Evolutionary conservation across 2,797 vertebrate genomes (phyloP), one percentile per base, ranked within the genome.

Genomic region (Myioborus miniatus): DNA sequence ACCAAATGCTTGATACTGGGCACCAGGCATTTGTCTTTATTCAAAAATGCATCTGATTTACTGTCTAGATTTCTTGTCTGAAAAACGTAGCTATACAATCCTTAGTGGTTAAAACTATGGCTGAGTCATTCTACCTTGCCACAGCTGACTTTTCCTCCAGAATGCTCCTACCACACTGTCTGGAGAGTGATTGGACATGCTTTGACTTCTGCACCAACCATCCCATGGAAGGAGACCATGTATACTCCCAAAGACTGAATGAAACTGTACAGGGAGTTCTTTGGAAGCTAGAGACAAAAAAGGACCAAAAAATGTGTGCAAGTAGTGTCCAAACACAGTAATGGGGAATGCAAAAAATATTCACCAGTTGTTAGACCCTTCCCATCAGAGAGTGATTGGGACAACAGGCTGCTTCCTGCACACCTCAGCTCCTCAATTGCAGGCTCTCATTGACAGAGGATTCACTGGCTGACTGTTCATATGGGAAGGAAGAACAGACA

Each of bases 1-100:
- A 99, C 99, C 58, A 99, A 98, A 97, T 99, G 99, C 96, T 99
- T 99, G 95, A 99, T 99, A 95, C 99, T 99, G 23, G 99, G 99
- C 82, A 98, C 97, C 59, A 97, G 90, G 60, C 97, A 98, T 63
- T 98, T 98, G 96, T 99, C 99, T 91, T 99, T 98, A 97, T 97
- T 99, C 97, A 99, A 97, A 85, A 96, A 86, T 58, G 83, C 77
- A 62, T 90, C 88, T 94, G 78, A 80, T 77, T 96, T 88, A 83
- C 77, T 84, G 47, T 64, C 41, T 58, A 85, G 26, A 52, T 96
- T 89, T 88, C 74, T 82, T 71, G 26, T 76, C 80, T 93, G 55
- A 87, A 91, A 93, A 91, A 83, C 34, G 55, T 49, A 89, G 58
- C 75, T 78, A 47, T 85, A 63, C 2, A 20, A 83, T 87, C 37